These are phyloP conservation scores for Hypsibius dujardini DNA, from an alignment of 1,140 invertebrate species.

Conservation along the genomic window DNA sequence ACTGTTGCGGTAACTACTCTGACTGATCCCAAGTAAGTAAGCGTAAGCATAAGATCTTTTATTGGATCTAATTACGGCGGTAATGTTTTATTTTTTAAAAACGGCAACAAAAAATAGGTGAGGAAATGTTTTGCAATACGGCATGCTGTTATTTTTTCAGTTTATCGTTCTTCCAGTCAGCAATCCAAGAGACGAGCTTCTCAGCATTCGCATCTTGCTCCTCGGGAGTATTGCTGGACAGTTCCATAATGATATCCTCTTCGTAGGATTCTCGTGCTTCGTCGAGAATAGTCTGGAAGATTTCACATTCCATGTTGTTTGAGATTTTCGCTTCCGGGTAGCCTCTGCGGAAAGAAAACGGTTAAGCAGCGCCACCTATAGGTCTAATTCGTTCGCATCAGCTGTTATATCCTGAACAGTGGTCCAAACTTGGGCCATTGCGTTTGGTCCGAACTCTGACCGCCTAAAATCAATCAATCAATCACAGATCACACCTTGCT, in stretches of 20 bases:
- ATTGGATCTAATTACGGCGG: too few species aligned
- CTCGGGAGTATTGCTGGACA: constrained; percentile 55
- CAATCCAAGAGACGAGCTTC: constrained; percentile 58
- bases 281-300: constrained; percentile 80
- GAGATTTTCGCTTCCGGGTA: constrained; percentile 75
- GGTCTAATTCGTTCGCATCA: neutral
- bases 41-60: too few species aligned
- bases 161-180: constrained; percentile 48
- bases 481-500: constrained; percentile 38
- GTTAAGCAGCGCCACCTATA: constrained; percentile 18
- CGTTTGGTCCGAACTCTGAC: too few species aligned
- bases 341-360: constrained; percentile 43
- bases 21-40: too few species aligned
- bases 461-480: constrained; percentile 16
- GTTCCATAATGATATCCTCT: constrained; percentile 58
- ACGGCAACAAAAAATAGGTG: too few species aligned
- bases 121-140: too few species aligned
- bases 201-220: constrained; percentile 63
- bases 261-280: constrained; percentile 73
- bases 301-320: constrained; percentile 90
- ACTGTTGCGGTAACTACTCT: too few species aligned
- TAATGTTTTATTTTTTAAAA: too few species aligned
- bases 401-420: too few species aligned
- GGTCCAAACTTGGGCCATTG: too few species aligned
- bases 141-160: neutral